Conservation (phyloP, 2,888 invertebrate genomes). For the Drosophila nr. fundita region DNA sequence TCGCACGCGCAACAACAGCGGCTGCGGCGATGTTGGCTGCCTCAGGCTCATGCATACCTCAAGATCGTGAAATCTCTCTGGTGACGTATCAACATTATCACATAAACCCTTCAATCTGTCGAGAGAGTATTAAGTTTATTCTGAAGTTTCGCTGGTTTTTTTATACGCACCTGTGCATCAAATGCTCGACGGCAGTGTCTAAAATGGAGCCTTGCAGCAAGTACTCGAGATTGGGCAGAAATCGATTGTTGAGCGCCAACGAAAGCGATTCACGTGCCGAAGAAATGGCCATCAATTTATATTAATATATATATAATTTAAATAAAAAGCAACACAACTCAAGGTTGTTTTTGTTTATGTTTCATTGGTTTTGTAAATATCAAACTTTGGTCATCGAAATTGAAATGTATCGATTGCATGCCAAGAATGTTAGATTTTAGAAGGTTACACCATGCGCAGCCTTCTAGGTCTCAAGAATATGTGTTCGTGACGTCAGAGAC, state of each 20-base stretch:
- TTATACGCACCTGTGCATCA: conserved; percentile 89
- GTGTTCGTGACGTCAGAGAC: conserved; percentile 9
- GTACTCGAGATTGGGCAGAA: conserved; percentile 97
- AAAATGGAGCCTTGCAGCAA: conserved; percentile 96
- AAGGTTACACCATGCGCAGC: conserved; percentile 27
- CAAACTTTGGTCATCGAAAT: not conserved
- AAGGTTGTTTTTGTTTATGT: conserved; percentile 27
- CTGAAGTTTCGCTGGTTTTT: not conserved
- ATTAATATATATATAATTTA: not conserved
- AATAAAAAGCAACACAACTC: not conserved
- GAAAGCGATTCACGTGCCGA: conserved; percentile 87
- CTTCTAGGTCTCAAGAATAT: conserved; percentile 1
- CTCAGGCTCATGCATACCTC: conserved; percentile 95
- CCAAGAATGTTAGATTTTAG: not conserved
- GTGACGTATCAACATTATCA: conserved; percentile 95
- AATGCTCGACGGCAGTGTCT: conserved; percentile 95
- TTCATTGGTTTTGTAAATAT: conserved; percentile 3
- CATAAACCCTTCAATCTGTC: conserved; percentile 92
- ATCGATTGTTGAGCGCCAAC: conserved; percentile 92
- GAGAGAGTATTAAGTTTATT: not conserved
- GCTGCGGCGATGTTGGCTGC: conserved; percentile 88
- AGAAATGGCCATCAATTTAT: conserved; percentile 54
- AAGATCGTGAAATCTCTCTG: conserved; percentile 96
- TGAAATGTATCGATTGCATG: not conserved
- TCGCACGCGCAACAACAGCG: conserved; percentile 92